Conservation (phyloP, 2,797 vertebrate genomes). For the Etheostoma perlongum region DNA sequence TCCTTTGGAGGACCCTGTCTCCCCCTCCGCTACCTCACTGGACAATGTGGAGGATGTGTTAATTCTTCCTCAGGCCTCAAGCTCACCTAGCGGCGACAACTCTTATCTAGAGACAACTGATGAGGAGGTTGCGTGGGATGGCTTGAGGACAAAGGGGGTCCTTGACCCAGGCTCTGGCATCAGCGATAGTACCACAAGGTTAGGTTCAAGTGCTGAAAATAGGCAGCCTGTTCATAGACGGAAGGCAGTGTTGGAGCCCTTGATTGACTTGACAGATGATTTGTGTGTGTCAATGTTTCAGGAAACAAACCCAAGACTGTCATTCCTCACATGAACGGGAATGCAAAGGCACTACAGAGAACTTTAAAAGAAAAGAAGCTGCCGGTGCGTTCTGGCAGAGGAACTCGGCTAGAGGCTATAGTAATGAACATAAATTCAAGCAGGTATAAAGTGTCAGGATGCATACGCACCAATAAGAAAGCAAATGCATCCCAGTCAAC, state of each 20-base stretch:
- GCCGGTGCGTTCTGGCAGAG: slow-evolving; percentile 78
- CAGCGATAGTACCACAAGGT: slow-evolving; percentile 28
- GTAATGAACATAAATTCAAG: slow-evolving; percentile 85
- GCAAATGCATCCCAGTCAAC: slow-evolving; percentile 41
- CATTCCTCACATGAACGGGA: slow-evolving; percentile 70
- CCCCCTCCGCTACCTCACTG: slow-evolving; percentile 78
- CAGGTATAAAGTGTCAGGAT: slow-evolving; percentile 75
- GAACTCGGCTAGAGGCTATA: slow-evolving; percentile 81
- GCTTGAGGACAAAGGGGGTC: slow-evolving; percentile 33
- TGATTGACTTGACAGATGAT: slow-evolving; percentile 64
- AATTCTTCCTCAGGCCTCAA: slow-evolving; percentile 77
- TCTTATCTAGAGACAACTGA: slow-evolving; percentile 46
- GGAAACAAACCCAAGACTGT: slow-evolving; percentile 51
- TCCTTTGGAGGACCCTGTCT: slow-evolving; percentile 80
- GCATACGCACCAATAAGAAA: slow-evolving; percentile 67
- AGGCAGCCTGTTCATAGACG: slow-evolving; percentile 26
- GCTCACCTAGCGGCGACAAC: slow-evolving; percentile 72
- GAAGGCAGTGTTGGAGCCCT: slow-evolving; percentile 43
- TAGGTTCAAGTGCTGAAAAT: slow-evolving; percentile 44
- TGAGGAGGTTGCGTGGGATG: slow-evolving; percentile 40
- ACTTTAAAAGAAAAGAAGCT: slow-evolving; percentile 74
- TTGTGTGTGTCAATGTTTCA: slow-evolving; percentile 34
- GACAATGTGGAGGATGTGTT: slow-evolving; percentile 75
- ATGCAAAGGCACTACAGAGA: slow-evolving; percentile 56
- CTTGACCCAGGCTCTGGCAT: slow-evolving; percentile 39